Base-by-base conservation (phyloP, 2,113 vertebrate species). In the Pelvicachromis taeniatus region DNA sequence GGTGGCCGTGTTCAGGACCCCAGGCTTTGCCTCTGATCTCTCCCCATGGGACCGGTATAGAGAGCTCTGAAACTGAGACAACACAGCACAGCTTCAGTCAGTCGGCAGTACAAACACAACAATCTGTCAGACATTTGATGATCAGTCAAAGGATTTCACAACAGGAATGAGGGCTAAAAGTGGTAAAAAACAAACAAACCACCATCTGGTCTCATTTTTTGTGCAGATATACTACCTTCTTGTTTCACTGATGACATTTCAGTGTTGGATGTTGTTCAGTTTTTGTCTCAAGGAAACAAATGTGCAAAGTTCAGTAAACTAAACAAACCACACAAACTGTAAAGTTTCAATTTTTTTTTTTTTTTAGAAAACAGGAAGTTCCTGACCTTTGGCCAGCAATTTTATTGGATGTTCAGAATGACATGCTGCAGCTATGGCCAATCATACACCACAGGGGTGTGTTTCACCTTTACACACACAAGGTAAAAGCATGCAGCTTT, bases 11-110 rank as follows among this genome's bases (percentile, higher is more conserved):
- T 0, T 82, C 87, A 80, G 96, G 93, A 87, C 96, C 95, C 95
- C 96, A 97, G 45, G 93, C 77, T 78, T 96, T 95, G 77, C 95
- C 96, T 68, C 93, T 94, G 13, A 96, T 92, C 29, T 97, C 92
- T 35, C 96, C 97, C 97, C 95, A 97, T 4, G 95, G 95, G 6
- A 97, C 82, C 0, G 93, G 31, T 5, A 97, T 4, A 16, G 77
- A 95, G 78, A 97, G 59, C 85, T 97, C 96, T 26, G 94, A 94
- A 73, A 94, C 84, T 93, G 50, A 70, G 21, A 78, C 6, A 33
- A 75, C 26, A 31, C 68, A 50, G 26, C 6, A 50, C 40, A 78
- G 23, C 10, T 33, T 55, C n/a, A 50, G 29, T 80, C 56, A 53
- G 42, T 63, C 19, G 11, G 10, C 48, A 40, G 59, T 50, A 19